Evolutionary conservation across 2,888 invertebrate species (phyloP), one percentile per base, ranked within the genome.

Genomic region (Auanema freiburgensis): DNA sequence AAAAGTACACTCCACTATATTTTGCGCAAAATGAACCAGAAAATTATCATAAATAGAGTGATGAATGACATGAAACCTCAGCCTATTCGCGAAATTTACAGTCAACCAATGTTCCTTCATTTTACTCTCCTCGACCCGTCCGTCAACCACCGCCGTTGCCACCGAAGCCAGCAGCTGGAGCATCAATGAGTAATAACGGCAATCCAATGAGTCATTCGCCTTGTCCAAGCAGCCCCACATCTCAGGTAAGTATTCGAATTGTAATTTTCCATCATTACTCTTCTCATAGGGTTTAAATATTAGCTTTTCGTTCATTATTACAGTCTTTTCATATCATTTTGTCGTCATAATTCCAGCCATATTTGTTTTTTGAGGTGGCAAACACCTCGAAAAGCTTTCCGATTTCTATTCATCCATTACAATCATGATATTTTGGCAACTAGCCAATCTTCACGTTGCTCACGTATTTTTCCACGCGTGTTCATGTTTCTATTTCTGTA

Each of bases 81-180:
- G 33, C 33, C 33, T 33, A 33, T 33, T 33, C 33, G 8, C 33
- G 33, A 33, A 33, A 5, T 33, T n/a, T n/a, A 5, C 33, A 33
- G 33, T 3, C 33, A 33, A 33, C 33, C 4, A 33, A 33, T 33
- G 68, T 80, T 21, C 81, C 81, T 18, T 79, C 79, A 8, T 81
- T 81, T 72, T 81, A 81, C 65, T 77, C 77, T 18, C 81, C 81
- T 6, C 74, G 81, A n/a, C 78, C 79, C 8, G 73, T 74, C 52
- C 75, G 81, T 33, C 77, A 78, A 51, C 74, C 76, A 2, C 77
- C 72, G 4, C 69, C 72, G 14, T 63, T 74, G 10, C 76, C 78
- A 12, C 77, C 78, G 16, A 74, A 66, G 68, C 72, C 33, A 33
- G 65, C 33, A 58, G 59, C 50, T 43, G 33, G 33, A 33, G 33